Evolutionary conservation across 2,113 vertebrate species (phyloP), one percentile per base, ranked within the genome.

Genomic region (Circaetus cinerascens): DNA sequence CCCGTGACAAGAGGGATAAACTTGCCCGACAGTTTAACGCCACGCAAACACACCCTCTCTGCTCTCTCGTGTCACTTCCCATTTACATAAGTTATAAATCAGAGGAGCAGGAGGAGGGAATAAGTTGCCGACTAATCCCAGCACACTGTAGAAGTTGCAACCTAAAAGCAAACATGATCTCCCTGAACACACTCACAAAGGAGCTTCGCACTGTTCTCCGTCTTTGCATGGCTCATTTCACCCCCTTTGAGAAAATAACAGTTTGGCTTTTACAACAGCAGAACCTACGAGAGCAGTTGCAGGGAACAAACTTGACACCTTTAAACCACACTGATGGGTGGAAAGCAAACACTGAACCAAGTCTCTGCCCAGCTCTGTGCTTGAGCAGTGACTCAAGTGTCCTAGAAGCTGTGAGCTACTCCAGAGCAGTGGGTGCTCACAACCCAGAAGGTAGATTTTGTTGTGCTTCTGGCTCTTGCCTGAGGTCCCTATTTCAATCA

Each of bases 31-130:
- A 50, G 91, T 38, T 38, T 15, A 79, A 43, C 3, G 1, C 45
- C 77, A 55, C 16, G 5, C 73, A 78, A 84, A 89, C 92, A 95
- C 91, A 92, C 83, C 86, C 95, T 43, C 88, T 19, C 69, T 48
- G 76, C 86, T 91, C 60, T 36, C 91, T 68, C 26, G 0, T 75
- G 93, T 50, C 93, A 94, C 94, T 95, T 64, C 73, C 81, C 95
- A 72, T 76, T 91, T 30, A 12, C 84, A 82, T 6, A 26, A 87
- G 40, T 60, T 38, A 73, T 34, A 95, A 85, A 88, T 79, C 90
- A 68, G 57, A 74, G 83, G 67, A 90, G 80, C 40, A 30, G 91
- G 89, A 94, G 89, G 96, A 97, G 84, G 66, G 89, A 89, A n/a
- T 10, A 55, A 66, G 16, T 7, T 38, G 27, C 40, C 3, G 0